Conservation (phyloP, 2,888 invertebrate species). For the Drosophila mimetica region DNA sequence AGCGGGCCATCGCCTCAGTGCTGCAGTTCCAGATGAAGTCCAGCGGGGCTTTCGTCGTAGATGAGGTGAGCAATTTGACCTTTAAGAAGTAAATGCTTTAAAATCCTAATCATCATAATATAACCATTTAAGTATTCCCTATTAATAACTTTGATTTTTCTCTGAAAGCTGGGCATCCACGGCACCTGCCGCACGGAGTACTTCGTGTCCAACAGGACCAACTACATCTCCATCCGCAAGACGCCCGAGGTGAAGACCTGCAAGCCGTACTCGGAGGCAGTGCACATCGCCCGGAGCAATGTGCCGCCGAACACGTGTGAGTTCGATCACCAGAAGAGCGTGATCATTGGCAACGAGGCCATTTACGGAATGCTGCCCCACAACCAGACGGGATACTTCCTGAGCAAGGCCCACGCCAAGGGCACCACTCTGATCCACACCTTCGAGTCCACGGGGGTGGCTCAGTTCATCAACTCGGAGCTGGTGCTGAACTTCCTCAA, state of each 20-base stretch:
- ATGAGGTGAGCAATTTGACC: constrained; percentile 78
- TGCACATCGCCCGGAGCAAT: constrained; percentile 83
- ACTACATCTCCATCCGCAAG: constrained; percentile 83
- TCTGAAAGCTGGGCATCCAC: constrained; percentile 86
- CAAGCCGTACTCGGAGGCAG: constrained; percentile 82
- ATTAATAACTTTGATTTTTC: not conserved
- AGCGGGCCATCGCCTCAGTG: constrained; percentile 88
- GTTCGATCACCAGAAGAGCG: constrained; percentile 84
- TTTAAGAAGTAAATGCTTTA: too few relatives aligned
- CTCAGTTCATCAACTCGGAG: constrained; percentile 84
- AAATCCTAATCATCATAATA: too few relatives aligned
- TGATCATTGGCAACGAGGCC: constrained; percentile 84
- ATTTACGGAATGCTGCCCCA: constrained; percentile 83
- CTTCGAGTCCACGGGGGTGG: constrained; percentile 84
- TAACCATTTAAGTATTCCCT: not conserved
- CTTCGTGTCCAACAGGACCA: constrained; percentile 83
- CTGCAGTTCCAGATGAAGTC: constrained; percentile 86
- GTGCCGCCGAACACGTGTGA: constrained; percentile 84
- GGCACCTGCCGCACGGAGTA: constrained; percentile 86
- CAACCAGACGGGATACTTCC: constrained; percentile 82
- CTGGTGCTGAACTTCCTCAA: constrained; percentile 81
- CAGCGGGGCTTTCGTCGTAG: constrained; percentile 84
- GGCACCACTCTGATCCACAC: constrained; percentile 84
- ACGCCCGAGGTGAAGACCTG: constrained; percentile 84
- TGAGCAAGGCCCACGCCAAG: constrained; percentile 83